Evolutionary conservation across 2,888 invertebrate genomes (phyloP).

Genomic region (Tenthredo distinguenda): DNA sequence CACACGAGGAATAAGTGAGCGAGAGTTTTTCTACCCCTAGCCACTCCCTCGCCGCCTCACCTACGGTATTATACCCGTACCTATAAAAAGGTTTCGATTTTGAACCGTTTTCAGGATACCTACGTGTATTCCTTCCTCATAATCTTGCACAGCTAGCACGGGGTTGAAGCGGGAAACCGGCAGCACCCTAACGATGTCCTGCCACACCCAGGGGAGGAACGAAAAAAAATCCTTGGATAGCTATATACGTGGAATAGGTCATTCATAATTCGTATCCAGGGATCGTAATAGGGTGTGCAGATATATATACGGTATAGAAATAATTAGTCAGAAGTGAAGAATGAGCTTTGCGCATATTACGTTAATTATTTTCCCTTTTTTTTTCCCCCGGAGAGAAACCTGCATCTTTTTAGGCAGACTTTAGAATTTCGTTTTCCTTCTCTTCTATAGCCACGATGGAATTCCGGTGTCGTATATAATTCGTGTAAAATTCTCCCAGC

Average conservation of each 20-base stretch:
- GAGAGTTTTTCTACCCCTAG: conserved; percentile 18
- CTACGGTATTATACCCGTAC: conserved; percentile 3
- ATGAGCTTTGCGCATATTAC: conserved; percentile 18
- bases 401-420: not conserved
- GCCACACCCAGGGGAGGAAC: conserved; percentile 40
- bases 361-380: not conserved
- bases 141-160: not conserved
- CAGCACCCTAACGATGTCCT: conserved; percentile 49
- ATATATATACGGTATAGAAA: not conserved
- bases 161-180: conserved; percentile 11
- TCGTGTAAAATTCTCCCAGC: not conserved
- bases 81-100: conserved; percentile 40
- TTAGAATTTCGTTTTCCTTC: not conserved
- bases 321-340: conserved; percentile 41
- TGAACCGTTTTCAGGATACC: conserved; percentile 33
- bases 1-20: conserved; percentile 25
- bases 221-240: conserved; percentile 8
- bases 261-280: conserved; percentile 31
- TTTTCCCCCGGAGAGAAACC: not conserved
- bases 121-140: not conserved
- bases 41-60: conserved; percentile 11
- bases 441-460: not conserved
- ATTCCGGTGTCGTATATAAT: not conserved
- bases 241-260: conserved; percentile 1
- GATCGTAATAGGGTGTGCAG: not conserved